Base-by-base conservation (phyloP, 1,140 invertebrate species). In the Myzus persicae region DNA sequence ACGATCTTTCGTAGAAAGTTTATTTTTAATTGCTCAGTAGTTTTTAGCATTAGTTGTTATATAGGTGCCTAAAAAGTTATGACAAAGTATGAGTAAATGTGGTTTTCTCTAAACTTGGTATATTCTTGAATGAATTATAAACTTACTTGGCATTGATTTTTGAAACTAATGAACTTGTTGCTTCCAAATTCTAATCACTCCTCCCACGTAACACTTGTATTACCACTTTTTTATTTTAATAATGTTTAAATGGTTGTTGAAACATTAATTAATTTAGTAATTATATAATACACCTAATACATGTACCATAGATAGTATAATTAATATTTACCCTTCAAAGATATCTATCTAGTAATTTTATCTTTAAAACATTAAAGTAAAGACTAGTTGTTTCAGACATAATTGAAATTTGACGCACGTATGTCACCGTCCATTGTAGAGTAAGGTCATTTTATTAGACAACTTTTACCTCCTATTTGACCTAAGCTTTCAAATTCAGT, bases 41-140 rank as follows among this genome's bases (percentile, higher is more conserved):
- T 67, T 67, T 18, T 67, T 18, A n/a, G 0, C 31, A n/a, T 18
- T 67, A n/a, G 31, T 22, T n/a, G 31, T 9, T 67, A 67, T 67
- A 48, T 76, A 36, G 14, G 31, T 44, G 7, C 42, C 1, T 59
- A 48, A 51, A 5, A 7, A 0, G 3, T 18, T 76, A 6, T 76
- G 9, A 76, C n/a, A 6, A 36, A 20, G n/a, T 67, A 0, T 67
- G 14, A 18, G 11, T n/a, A 18, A 67, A n/a, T 14, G 14, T 76
- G n/a, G 5, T 76, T 76, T n/a, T n/a, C 0, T n/a, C 1, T n/a
- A 76, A 76, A n/a, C 4, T 0, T 1, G 14, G 5, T 1, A n/a
- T 5, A n/a, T n/a, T 76, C 6, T 76, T n/a, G 4, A 4, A 76
- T 76, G 18, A 18, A n/a, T 36, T 76, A 76, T 76, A n/a, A 76